Evolutionary conservation across 1,140 invertebrate genomes (phyloP).

Genomic region (Drosophila pruinosa): DNA sequence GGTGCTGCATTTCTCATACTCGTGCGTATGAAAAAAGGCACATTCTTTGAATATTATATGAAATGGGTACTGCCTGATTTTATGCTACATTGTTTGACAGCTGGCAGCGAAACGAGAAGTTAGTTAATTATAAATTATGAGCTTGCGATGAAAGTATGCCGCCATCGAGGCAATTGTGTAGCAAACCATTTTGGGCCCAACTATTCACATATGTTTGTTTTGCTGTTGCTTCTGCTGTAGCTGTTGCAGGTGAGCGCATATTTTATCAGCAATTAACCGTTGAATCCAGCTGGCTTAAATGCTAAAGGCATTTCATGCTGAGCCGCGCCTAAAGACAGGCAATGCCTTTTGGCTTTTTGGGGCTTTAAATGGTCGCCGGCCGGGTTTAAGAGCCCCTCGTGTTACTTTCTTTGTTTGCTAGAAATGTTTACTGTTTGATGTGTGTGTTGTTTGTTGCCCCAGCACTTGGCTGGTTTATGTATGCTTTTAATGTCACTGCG

Average conservation of each 20-base stretch:
- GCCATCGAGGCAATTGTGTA: constrained; percentile 1
- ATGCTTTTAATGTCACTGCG: constrained; percentile 57
- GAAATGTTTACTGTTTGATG: constrained; percentile 12
- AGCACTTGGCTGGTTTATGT: constrained; percentile 47
- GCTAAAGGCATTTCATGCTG: not conserved
- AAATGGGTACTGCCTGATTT: not conserved
- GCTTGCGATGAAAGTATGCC: constrained; percentile 26
- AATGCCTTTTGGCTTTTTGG: constrained; percentile 17
- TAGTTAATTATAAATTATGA: constrained; percentile 69
- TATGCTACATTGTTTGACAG: constrained; percentile 29
- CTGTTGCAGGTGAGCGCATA: constrained; percentile 47
- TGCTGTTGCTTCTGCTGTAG: constrained; percentile 2
- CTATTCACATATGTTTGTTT: constrained; percentile 23
- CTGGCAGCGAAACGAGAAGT: constrained; percentile 24
- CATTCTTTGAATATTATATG: constrained; percentile 6
- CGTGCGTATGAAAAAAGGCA: not conserved
- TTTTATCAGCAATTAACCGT: constrained; percentile 56
- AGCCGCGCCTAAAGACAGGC: constrained; percentile 19
- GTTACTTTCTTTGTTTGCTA: constrained; percentile 6
- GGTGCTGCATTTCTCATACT: not conserved
- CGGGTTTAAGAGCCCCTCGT: constrained; percentile 17
- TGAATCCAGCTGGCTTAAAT: constrained; percentile 34
- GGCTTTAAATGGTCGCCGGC: constrained; percentile 37
- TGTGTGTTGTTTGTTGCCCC: not conserved
- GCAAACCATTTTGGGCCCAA: not conserved